Evolutionary conservation across 2,888 invertebrate species (phyloP), one percentile per base, ranked within the genome.

Genomic region (Cryptophagus acutangulus): DNA sequence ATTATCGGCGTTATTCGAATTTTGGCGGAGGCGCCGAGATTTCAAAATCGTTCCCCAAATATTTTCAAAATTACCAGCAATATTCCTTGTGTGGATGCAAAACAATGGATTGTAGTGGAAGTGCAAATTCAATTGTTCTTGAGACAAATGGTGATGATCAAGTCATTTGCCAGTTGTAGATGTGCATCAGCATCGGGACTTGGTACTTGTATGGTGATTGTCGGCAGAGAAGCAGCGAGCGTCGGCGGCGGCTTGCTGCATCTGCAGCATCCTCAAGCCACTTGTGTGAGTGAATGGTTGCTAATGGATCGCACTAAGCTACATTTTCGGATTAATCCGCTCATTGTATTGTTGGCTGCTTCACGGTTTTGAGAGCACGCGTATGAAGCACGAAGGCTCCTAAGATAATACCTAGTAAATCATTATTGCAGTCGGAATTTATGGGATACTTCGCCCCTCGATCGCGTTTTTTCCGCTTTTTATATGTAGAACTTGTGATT

Each of bases 301-400:
- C 52, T 54, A 54, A 52, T 54, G 52, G 52, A 48, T 49, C 42
- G 29, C 45, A 41, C 44, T 40, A 26, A 51, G 50, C 48, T 45
- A 48, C 48, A 49, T 45, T 52, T 42, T 40, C 40, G 45, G 44
- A 48, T 54, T 54, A 54, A 49, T 47, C 48, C 48, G 40, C 41
- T 49, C 45, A 48, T 12, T 12, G 12, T 26, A n/a, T n/a, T n/a
- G n/a, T n/a, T n/a, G n/a, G n/a, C n/a, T n/a, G n/a, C n/a, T n/a
- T n/a, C n/a, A 26, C 26, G 26, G 26, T 26, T 13, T 26, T 12
- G 12, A 8, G 12, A 13, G 12, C 12, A 8, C 26, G 26, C 26
- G 3, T 26, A 13, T 26, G n/a, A 4, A 8, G 26, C n/a, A 26
- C 3, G 26, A 26, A 26, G 9, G 10, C 26, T 13, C 26, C n/a